These are phyloP conservation scores for Trichonephila clavata DNA, from an alignment of 1,140 invertebrate genomes.

Conservation along the genomic window DNA sequence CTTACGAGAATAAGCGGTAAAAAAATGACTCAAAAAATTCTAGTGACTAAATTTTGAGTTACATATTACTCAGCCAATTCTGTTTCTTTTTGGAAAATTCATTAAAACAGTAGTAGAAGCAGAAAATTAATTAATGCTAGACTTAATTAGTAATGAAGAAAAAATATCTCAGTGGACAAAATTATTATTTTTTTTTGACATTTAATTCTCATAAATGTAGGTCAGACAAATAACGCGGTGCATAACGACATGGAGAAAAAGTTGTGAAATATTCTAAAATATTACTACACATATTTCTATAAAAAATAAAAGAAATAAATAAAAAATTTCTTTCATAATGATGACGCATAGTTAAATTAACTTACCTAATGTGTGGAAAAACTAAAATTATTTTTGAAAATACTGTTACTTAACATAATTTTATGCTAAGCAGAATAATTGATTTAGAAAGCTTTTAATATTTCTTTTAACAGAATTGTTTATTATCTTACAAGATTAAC, in stretches of 20 bases:
- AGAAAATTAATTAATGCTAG: constrained; percentile 40
- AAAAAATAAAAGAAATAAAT: no score
- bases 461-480: no score
- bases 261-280: no score
- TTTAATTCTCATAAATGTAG: constrained; percentile 13
- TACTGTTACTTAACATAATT: no score
- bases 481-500: no score
- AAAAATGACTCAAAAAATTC: background rate
- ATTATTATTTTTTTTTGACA: background rate
- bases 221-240: background rate
- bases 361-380: no score
- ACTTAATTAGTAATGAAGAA: constrained; percentile 46
- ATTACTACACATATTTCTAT: no score
- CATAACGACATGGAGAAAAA: background rate
- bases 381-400: no score
- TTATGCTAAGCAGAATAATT: no score
- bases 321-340: no score
- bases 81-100: background rate
- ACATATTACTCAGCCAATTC: background rate
- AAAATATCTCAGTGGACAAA: constrained; percentile 4
- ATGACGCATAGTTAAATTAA: no score
- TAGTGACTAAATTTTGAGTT: background rate
- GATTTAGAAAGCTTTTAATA: no score
- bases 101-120: constrained; percentile 44
- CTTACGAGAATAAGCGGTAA: background rate